These are phyloP conservation scores for Piscicola geometra DNA, from an alignment of 2,888 invertebrate species.

Conservation along the genomic window DNA sequence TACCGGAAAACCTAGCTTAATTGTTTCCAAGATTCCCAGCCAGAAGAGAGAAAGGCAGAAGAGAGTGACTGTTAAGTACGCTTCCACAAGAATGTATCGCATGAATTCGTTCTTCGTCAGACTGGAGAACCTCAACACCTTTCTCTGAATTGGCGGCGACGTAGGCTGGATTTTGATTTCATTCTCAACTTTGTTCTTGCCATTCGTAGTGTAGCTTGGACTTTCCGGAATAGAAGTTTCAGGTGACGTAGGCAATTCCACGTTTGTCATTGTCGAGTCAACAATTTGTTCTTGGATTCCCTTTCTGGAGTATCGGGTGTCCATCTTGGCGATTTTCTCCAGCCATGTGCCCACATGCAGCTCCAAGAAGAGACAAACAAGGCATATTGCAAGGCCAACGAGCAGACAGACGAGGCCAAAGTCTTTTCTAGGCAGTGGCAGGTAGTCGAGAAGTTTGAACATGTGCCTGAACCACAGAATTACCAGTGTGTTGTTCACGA, in stretches of 20 bases:
- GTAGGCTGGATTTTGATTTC: no score
- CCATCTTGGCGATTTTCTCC: background rate
- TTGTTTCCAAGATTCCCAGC: conserved; percentile 5
- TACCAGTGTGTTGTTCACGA: conserved; percentile 1
- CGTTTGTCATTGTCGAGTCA: background rate
- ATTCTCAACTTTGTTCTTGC: background rate
- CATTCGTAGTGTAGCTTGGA: background rate
- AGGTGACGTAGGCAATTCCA: background rate
- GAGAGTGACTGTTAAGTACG: background rate
- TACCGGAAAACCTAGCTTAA: background rate
- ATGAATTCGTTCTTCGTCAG: background rate
- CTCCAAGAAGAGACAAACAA: background rate
- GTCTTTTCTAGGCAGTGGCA: background rate
- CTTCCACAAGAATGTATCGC: background rate
- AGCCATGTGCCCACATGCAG: background rate
- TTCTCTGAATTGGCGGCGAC: background rate
- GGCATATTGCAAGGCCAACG: background rate
- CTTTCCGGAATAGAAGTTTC: no score
- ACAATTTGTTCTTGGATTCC: background rate
- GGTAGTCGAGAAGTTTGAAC: background rate
- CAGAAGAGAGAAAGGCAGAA: background rate
- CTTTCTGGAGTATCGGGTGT: background rate
- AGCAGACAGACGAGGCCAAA: background rate
- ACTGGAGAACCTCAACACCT: conserved; percentile 1
- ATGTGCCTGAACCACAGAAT: conserved; percentile 6